These are phyloP conservation scores for Lamprotornis superbus DNA, from an alignment of 2,113 vertebrate species.

Conservation along the genomic window DNA sequence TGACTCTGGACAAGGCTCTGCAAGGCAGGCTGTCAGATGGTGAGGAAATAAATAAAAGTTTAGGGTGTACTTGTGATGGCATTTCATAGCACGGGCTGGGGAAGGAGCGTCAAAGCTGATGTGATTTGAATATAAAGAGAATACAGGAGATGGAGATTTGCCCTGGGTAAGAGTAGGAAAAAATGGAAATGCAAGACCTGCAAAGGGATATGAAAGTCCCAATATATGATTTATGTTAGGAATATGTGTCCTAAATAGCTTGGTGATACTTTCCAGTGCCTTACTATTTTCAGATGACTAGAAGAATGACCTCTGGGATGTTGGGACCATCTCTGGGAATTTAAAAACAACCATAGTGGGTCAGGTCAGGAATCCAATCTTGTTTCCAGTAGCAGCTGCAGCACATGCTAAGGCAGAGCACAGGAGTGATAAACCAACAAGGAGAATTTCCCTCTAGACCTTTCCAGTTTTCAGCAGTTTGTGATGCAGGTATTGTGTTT, in stretches of 20 bases:
- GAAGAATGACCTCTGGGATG: not conserved
- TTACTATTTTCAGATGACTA: conserved; percentile 13
- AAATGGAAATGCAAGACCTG: not conserved
- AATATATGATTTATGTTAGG: not conserved
- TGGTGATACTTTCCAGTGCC: not conserved
- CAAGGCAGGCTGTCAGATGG: not conserved
- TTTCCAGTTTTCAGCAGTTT: not conserved
- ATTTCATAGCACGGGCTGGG: not conserved
- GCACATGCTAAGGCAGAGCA: not conserved
- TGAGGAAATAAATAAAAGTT: not conserved
- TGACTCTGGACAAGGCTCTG: not conserved
- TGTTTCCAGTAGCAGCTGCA: not conserved
- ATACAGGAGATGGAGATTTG: not conserved
- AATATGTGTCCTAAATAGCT: not conserved
- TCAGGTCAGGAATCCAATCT: not conserved
- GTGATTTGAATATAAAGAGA: not conserved
- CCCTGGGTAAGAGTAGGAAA: not conserved
- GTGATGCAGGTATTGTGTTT: not conserved
- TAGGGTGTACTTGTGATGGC: not conserved
- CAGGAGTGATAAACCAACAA: not conserved
- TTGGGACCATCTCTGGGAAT: not conserved
- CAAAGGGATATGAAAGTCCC: not conserved
- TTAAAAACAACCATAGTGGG: not conserved
- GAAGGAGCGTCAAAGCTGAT: not conserved
- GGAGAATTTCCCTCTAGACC: not conserved